Base-by-base conservation (phyloP, 2,888 invertebrate genomes). In the Lysandra coridon region DNA sequence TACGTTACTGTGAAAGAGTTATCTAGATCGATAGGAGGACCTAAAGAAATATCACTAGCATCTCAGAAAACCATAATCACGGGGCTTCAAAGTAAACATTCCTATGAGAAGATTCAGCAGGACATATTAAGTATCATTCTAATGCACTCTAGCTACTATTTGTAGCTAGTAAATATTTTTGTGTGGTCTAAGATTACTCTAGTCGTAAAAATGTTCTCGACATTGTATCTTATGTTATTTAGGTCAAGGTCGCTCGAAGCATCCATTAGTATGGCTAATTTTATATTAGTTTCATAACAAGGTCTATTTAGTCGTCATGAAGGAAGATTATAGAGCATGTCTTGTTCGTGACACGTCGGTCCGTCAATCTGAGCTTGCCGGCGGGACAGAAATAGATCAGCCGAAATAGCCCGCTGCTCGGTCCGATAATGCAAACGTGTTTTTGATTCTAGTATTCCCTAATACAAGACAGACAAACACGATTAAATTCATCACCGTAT, bases 341-440 rank as follows among this genome's bases (percentile, higher is more conserved):
- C 86, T 87, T 86, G 87, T 87, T 87, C 88, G 88, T 93, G 94
- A 93, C 92, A 93, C 88, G 90, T 89, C 90, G 90, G 92, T 90
- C 92, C 93, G 93, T 94, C 94, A 94, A 94, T 94, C 93, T 90
- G 90, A 91, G 94, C 93, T 91, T 91, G 92, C 93, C 90, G 88
- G 90, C 91, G 87, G 83, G 89, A 90, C 91, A 86, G 86, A 93
- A 94, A 94, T 94, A 94, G 92, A 88, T 83, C 87, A 85, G 86
- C 92, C 84, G 85, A 92, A 94, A 94, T 94, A 94, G 91, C 91
- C 88, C 89, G 89, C 90, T 89, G 90, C 92, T 88, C 91, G 89
- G 89, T 90, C 90, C 90, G 91, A 92, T 94, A 94, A 91, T 91
- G 89, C 94, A 90, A 91, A 93, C 90, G 88, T 89, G 89, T 88